Conservation (phyloP, 2,797 vertebrate species). For the Menidia menidia region DNA sequence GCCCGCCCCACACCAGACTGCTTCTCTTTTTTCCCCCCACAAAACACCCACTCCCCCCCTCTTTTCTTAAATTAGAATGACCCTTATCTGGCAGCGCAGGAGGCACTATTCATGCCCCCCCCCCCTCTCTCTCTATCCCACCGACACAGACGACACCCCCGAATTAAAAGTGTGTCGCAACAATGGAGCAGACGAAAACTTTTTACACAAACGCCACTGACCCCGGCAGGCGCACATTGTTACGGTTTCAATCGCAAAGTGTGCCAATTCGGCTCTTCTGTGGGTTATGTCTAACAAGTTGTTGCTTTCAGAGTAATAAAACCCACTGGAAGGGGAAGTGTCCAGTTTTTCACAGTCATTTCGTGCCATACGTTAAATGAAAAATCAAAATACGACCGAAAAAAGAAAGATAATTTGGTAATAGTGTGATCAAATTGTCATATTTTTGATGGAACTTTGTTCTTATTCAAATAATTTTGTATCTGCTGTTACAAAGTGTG, state of each 20-base stretch:
- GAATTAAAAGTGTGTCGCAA: constrained; percentile 81
- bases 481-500: too few relatives aligned
- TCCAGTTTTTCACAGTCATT: neutral
- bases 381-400: too few relatives aligned
- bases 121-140: constrained; percentile 11
- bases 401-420: too few relatives aligned
- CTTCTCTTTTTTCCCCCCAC: constrained; percentile 53
- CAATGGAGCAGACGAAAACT: constrained; percentile 77
- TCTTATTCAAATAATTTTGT: too few relatives aligned
- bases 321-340: constrained; percentile 1
- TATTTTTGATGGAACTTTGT: too few relatives aligned
- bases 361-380: too few relatives aligned
- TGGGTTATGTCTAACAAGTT: constrained; percentile 31
- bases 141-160: constrained; percentile 48
- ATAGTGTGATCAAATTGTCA: too few relatives aligned
- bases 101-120: constrained; percentile 73
- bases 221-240: constrained; percentile 68
- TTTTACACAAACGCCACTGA: constrained; percentile 55
- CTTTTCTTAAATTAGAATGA: constrained; percentile 81
- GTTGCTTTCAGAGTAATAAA: neutral
- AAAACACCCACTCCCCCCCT: constrained; percentile 30
- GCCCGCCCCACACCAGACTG: constrained; percentile 81
- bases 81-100: constrained; percentile 73
- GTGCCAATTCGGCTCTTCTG: constrained; percentile 59
- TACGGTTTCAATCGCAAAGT: constrained; percentile 49